A percentile compares a stretch with the other conserved stretches of the same genome.
phyloP scores from a whole-genome alignment of 2,113 vertebrate species.

The Cottus gobio region DNA sequence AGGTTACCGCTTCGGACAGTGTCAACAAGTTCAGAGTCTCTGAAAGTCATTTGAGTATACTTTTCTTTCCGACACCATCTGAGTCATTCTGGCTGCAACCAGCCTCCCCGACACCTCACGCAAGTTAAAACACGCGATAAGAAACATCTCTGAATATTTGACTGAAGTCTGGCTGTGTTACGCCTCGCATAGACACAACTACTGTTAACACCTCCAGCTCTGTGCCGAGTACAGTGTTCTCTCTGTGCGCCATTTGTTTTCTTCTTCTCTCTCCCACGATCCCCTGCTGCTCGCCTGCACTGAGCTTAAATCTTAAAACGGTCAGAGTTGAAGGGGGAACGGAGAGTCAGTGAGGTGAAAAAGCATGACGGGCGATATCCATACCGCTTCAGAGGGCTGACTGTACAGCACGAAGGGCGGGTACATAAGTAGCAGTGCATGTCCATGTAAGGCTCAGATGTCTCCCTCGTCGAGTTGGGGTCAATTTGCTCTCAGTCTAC shows the following conservation, averaged over 20 bases:
- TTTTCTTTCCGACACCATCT: constrained; percentile 23
- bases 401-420: constrained; percentile 9
- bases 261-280: constrained; percentile 1
- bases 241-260: constrained; percentile 41
- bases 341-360: constrained; percentile 40
- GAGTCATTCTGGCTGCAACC: constrained; percentile 15
- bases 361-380: constrained; percentile 29
- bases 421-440: constrained; percentile 44
- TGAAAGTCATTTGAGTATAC: background rate
- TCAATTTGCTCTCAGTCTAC: constrained; percentile 53
- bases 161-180: constrained; percentile 19
- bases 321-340: constrained; percentile 59
- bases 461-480: constrained; percentile 45
- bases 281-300: constrained; percentile 43
- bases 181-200: constrained; percentile 44
- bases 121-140: constrained; percentile 10
- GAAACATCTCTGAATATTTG: constrained; percentile 21
- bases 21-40: constrained; percentile 6
- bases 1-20: background rate
- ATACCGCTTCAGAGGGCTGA: constrained; percentile 33
- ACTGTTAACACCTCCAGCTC: constrained; percentile 46
- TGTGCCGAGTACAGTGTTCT: constrained; percentile 44
- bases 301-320: constrained; percentile 35
- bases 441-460: constrained; percentile 40
- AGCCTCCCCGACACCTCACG: background rate